Evolutionary conservation across 1,140 invertebrate species (phyloP), one percentile per base, ranked within the genome.

Genomic region (Steinernema feltiae): DNA sequence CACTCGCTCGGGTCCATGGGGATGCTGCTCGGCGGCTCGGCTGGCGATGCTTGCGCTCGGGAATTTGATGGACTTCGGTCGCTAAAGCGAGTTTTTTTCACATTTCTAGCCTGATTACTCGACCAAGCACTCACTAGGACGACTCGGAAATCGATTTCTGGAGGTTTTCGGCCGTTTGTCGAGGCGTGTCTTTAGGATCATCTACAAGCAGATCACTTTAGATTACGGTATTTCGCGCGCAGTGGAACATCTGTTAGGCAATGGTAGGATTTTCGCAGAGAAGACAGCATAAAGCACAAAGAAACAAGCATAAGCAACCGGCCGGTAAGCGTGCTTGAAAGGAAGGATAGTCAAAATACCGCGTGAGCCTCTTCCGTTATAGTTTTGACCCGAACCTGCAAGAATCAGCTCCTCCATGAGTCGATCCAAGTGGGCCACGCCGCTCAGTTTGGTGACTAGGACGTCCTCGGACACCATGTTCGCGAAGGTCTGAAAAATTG

Each of bases 331-430:
- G 53, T 63, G 53, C 53, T n/a, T n/a, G 24, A 27, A 63, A 63
- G 18, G 35, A 41, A 63, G 53, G 53, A 63, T 27, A n/a, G 53
- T 63, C 24, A 63, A 63, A 63, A 63, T 63, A 63, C 53, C 53
- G 53, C 53, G 53, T 63, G 53, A 63, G 53, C 12, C 12, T 63
- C 53, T 63, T 63, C 53, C 53, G 53, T 63, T 63, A n/a, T n/a
- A 63, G 53, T 63, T 63, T 63, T 7, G 53, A 27, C 53, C 53
- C 17, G 73, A 70, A 79, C 82, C 83, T 73, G 80, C 85, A 29
- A 85, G 76, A 30, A 85, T 86, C 41, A 86, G 69, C 63, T 85
- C 84, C 31, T 85, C 83, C 85, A 85, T 85, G 35, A 85, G 69
- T 24, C 77, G 72, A 72, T 85, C 84, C 12, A 85, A 77, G 48